Evolutionary conservation across 2,113 vertebrate genomes (phyloP).

Genomic region (Bubalus kerabau): DNA sequence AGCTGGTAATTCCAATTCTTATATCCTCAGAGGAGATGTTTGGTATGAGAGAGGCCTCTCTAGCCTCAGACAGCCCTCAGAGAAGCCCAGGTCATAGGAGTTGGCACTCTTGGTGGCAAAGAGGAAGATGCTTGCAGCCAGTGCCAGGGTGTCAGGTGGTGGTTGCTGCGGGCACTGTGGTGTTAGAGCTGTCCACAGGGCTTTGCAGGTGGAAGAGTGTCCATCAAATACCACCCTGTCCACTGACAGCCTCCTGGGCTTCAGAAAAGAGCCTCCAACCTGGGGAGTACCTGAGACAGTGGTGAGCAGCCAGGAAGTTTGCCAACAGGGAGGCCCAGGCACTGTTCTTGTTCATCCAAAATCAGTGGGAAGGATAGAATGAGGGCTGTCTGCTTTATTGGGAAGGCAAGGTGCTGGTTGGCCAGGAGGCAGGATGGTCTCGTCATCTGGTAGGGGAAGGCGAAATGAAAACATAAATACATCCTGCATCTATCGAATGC

Average conservation of each 20-base stretch:
- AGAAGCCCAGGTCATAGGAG: not conserved
- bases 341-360: not conserved
- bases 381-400: not conserved
- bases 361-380: not conserved
- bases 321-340: not conserved
- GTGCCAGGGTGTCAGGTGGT: not conserved
- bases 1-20: not conserved
- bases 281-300: not conserved
- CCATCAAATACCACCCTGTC: not conserved
- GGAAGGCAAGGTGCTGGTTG: not conserved
- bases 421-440: not conserved
- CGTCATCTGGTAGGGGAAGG: not conserved
- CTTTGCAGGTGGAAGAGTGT: not conserved
- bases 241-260: not conserved
- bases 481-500: not conserved
- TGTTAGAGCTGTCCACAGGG: not conserved
- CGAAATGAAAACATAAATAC: not conserved
- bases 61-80: not conserved
- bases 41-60: not conserved
- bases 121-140: not conserved
- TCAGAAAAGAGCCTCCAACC: not conserved
- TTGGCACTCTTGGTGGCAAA: not conserved
- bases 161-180: not conserved
- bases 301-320: not conserved
- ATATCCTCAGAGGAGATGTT: not conserved